Percentiles rank a stretch among this genome's conserved stretches.
Conservation (phyloP, 2,797 vertebrate genomes). For the Macropodus opercularis region DNA sequence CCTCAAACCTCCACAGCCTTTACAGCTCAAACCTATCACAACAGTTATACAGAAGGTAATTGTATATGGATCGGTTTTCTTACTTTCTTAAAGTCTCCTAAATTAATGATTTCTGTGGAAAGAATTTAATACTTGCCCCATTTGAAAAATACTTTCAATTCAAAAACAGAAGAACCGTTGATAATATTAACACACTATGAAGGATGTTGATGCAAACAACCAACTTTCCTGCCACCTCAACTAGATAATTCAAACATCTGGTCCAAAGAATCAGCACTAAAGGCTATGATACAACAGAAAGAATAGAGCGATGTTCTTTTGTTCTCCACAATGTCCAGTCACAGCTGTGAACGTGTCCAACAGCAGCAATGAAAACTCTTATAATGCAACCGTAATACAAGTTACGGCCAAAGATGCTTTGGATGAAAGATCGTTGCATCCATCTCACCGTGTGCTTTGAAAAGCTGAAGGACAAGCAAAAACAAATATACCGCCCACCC, state of each 20-base stretch:
- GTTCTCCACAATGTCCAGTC: neutral
- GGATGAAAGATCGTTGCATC: neutral
- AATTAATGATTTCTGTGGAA: too few species aligned
- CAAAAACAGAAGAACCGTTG: too few species aligned
- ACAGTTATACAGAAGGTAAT: neutral
- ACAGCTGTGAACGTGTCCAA: constrained; percentile 11
- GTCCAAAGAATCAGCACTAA: constrained; percentile 6
- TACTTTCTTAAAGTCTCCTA: too few species aligned
- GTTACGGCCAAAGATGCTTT: neutral
- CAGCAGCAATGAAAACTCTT: constrained; percentile 11
- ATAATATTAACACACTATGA: neutral
- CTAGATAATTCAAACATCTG: constrained; percentile 17
- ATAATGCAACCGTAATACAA: constrained; percentile 1
- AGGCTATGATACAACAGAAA: constrained; percentile 19
- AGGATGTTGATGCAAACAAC: too few species aligned
- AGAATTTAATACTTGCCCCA: too few species aligned
- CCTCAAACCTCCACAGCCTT: constrained; percentile 5
- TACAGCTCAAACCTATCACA: constrained; percentile 12
- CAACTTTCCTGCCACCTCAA: neutral
- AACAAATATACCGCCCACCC: too few species aligned
- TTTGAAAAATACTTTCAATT: too few species aligned
- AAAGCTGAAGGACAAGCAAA: neutral
- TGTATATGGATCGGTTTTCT: constrained; percentile 1
- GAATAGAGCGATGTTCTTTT: constrained; percentile 14
- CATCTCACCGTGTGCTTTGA: neutral